Base-by-base conservation (phyloP, 2,797 vertebrate species). In the Parauchenoglanis ngamensis region DNA sequence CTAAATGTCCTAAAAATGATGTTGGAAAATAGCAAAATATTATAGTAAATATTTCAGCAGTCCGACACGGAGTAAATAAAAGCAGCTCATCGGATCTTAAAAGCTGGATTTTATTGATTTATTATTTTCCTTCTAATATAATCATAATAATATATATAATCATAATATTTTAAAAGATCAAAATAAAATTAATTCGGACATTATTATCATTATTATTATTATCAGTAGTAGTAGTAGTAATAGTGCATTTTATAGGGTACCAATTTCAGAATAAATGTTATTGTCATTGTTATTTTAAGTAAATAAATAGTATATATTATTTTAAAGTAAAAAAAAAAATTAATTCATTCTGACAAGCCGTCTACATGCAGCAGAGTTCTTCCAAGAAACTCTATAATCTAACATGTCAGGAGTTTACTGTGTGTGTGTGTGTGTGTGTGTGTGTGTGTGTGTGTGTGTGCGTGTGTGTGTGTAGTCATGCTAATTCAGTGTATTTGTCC, bases 401-500 rank as follows among this genome's bases (percentile, higher is more conserved):
- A 56, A 56, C n/a, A 78, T 78, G 52, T 56, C 52, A 78, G 52
- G 76, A 56, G 46, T 54, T n/a, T 78, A 56, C 25, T 31, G 35
- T 75, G 21, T 75, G 70, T 67, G n/a, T 67, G 63, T 31, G 35
- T 75, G 21, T 75, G 70, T 67, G n/a, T 67, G 63, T 73, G 17
- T 40, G 8, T 80, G 56, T 80, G 31, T 80, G 28, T 63, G 78
- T 70, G 65, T 49, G 81, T 83, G 65, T 57, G 83, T 83, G 44
- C 28, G 31, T 85, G 84, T 85, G 84, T 78, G 75, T 79, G 84
- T 70, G 82, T 68, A n/a, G 25, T 13, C 25, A 19, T 21, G 31
- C 40, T 88, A 83, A 87, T 79, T 49, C 52, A 17, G 83, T 84
- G 56, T 54, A 89, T 79, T 76, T 85, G 84, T 87, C 61, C 70